Evolutionary conservation across 2,113 vertebrate species (phyloP).

Genomic region (Cephalopterus ornatus): DNA sequence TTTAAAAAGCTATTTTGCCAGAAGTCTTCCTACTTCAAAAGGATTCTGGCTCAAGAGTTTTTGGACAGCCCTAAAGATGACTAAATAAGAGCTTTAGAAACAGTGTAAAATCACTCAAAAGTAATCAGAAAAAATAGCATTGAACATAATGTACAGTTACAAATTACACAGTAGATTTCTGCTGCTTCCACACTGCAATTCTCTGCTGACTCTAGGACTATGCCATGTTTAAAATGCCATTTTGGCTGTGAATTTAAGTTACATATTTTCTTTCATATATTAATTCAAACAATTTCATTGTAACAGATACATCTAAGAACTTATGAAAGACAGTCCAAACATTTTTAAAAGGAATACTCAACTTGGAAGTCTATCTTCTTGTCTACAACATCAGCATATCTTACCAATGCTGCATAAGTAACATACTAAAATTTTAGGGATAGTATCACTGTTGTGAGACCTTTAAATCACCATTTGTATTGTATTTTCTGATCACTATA

Average conservation of each 20-base stretch:
- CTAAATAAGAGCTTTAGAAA: neutral
- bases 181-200: neutral
- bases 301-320: neutral
- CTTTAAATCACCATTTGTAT: neutral
- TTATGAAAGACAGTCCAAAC: neutral
- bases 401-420: neutral
- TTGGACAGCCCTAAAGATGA: neutral
- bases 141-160: neutral
- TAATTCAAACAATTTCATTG: neutral
- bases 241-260: neutral
- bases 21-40: neutral
- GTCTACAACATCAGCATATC: neutral
- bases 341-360: neutral
- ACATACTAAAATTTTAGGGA: neutral
- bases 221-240: neutral
- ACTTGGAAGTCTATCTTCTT: neutral
- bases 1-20: neutral
- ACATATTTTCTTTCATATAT: neutral
- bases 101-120: neutral
- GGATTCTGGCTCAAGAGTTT: neutral
- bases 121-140: neutral
- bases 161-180: neutral
- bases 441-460: neutral
- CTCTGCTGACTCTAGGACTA: neutral
- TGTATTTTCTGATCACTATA: neutral